Evolutionary conservation across 2,113 vertebrate species (phyloP).

Genomic region (Alectura lathami): DNA sequence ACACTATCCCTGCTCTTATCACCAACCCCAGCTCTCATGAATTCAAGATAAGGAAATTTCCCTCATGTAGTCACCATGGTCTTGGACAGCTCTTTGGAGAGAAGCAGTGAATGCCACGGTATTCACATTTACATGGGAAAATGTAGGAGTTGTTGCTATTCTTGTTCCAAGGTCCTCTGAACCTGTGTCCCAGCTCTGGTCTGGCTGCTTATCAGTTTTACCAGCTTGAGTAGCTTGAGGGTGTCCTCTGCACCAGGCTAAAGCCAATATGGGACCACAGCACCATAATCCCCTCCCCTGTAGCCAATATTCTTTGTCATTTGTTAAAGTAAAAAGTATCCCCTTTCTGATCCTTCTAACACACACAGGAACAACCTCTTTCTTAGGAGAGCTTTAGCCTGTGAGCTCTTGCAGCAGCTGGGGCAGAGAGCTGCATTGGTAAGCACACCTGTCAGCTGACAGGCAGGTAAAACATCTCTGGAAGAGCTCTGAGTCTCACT

Average conservation of each 20-base stretch:
- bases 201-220: conserved; percentile 46
- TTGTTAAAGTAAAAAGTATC: not conserved
- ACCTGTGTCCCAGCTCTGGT: not conserved
- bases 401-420: not conserved
- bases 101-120: not conserved
- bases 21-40: conserved; percentile 40
- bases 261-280: not conserved
- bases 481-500: not conserved
- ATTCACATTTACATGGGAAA: conserved; percentile 46
- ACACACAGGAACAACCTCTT: not conserved
- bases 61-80: conserved; percentile 23
- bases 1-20: conserved; percentile 57
- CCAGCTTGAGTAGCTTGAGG: conserved; percentile 51
- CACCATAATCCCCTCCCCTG: not conserved
- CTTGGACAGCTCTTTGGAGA: conserved; percentile 30
- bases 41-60: conserved; percentile 62
- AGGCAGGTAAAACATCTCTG: not conserved
- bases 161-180: conserved; percentile 33
- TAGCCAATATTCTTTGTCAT: not conserved
- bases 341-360: not conserved
- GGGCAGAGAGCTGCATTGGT: not conserved
- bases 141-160: not conserved
- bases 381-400: not conserved
- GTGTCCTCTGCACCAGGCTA: not conserved
- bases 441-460: not conserved